phyloP scores from a whole-genome alignment of 2,797 vertebrate genomes.

The Gymnocypris eckloni region DNA sequence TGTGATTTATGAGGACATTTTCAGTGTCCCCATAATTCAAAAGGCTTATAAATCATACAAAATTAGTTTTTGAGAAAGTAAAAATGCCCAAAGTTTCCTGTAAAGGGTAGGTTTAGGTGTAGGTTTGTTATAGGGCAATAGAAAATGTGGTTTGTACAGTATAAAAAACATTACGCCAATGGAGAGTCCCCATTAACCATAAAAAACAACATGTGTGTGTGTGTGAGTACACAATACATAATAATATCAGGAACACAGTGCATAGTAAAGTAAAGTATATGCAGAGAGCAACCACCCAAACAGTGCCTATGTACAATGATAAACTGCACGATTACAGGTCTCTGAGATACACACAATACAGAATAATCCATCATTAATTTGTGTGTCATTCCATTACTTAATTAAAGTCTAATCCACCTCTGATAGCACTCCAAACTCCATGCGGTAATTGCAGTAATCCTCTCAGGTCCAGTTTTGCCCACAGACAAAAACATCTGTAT shows the following conservation, averaged over 20 bases:
- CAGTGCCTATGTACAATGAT: slow-evolving; percentile 3
- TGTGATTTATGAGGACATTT: no score
- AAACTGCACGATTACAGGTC: slow-evolving; percentile 23
- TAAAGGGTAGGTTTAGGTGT: no score
- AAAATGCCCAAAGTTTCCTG: no score
- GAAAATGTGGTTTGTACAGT: no score
- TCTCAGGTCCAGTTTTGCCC: slow-evolving; percentile 30
- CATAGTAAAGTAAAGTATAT: neutral
- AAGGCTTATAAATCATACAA: no score
- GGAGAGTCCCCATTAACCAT: no score
- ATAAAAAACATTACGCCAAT: no score
- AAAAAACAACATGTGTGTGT: no score
- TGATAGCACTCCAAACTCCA: slow-evolving; percentile 45
- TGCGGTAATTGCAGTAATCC: slow-evolving; percentile 42
- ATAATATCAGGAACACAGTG: neutral
- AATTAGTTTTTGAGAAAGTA: no score
- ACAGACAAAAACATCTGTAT: slow-evolving; percentile 44
- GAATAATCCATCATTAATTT: slow-evolving; percentile 36
- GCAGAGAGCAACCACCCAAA: slow-evolving; percentile 4
- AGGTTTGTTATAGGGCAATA: no score
- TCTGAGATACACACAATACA: slow-evolving; percentile 39
- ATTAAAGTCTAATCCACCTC: slow-evolving; percentile 51
- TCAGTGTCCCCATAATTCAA: no score
- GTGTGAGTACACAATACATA: neutral
- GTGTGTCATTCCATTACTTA: slow-evolving; percentile 53